phyloP scores from a whole-genome alignment of 2,113 vertebrate species.

The Python bivittatus region DNA sequence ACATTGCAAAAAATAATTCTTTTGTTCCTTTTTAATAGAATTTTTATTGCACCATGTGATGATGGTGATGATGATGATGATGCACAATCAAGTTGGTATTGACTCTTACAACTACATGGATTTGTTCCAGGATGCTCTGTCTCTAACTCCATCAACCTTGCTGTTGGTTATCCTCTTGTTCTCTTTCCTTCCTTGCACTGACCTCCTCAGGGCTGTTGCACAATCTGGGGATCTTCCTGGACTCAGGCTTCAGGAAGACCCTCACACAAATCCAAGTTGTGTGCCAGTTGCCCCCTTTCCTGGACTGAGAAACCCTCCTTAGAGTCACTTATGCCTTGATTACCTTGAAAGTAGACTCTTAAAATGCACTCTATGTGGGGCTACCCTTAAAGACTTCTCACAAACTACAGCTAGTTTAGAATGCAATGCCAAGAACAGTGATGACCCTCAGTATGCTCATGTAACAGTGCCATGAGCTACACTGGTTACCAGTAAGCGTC shows the following conservation, averaged over 20 bases:
- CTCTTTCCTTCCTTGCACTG: not conserved
- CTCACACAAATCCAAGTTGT: not conserved
- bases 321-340: not conserved
- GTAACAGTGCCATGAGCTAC: not conserved
- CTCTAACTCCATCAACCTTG: not conserved
- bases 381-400: not conserved
- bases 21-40: not conserved
- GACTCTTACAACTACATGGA: not conserved
- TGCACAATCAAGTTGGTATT: not conserved
- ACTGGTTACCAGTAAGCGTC: not conserved
- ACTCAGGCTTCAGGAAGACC: not conserved
- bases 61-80: conserved; percentile 8
- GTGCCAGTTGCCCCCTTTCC: not conserved
- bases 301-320: not conserved
- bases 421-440: not conserved
- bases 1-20: not conserved
- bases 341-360: not conserved
- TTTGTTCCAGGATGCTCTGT: not conserved
- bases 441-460: not conserved
- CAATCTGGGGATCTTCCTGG: not conserved
- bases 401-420: not conserved
- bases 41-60: conserved; percentile 1
- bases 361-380: not conserved
- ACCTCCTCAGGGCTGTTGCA: not conserved
- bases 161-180: not conserved